phyloP scores from a whole-genome alignment of 2,888 invertebrate genomes.

The Spilarctia lutea region DNA sequence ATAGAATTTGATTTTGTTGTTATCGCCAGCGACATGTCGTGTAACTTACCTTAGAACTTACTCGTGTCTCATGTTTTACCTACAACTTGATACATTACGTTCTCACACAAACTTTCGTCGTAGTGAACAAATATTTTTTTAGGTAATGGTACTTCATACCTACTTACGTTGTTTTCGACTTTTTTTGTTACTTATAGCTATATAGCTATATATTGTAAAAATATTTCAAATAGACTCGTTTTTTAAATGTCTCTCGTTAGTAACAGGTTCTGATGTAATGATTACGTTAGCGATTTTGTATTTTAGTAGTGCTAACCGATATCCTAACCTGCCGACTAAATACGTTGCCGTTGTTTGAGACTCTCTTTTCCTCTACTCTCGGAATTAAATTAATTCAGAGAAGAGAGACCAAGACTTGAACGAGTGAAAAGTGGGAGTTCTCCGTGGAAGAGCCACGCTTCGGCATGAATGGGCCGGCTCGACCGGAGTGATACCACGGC shows the following conservation, averaged over 20 bases:
- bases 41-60: constrained; percentile 37
- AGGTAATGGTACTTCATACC: constrained; percentile 16
- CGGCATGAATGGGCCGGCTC: too few species aligned
- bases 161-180: neutral
- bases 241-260: neutral
- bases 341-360: too few species aligned
- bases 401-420: too few species aligned
- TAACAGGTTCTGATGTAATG: too few species aligned
- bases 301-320: too few species aligned
- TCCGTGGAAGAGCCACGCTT: too few species aligned
- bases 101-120: constrained; percentile 9
- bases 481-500: too few species aligned
- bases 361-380: too few species aligned
- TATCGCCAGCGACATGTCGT: constrained; percentile 49
- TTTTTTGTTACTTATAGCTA: neutral
- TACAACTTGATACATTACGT: constrained; percentile 6
- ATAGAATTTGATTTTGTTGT: constrained; percentile 71
- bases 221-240: neutral
- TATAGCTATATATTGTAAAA: neutral
- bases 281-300: too few species aligned
- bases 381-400: too few species aligned
- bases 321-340: too few species aligned
- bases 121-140: constrained; percentile 14
- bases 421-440: too few species aligned
- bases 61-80: constrained; percentile 36